phyloP scores from a whole-genome alignment of 2,888 invertebrate species.

The Hymenopus coronatus region DNA sequence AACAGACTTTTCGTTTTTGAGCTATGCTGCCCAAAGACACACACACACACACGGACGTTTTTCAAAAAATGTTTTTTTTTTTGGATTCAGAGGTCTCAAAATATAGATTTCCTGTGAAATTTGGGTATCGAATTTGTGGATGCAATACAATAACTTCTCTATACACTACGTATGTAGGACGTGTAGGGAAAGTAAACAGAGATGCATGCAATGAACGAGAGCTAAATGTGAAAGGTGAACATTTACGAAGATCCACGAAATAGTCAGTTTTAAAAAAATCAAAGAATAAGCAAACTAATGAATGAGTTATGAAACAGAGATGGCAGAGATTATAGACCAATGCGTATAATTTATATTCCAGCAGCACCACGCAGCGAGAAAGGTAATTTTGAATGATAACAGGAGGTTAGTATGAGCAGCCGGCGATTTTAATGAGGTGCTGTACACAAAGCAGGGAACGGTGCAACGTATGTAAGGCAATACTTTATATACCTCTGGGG shows the following conservation, averaged over 20 bases:
- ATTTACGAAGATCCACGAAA: not conserved
- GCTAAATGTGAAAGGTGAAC: not conserved
- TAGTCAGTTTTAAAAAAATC: too few relatives aligned
- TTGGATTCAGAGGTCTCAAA: too few relatives aligned
- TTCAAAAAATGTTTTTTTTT: too few relatives aligned
- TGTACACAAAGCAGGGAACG: not conserved
- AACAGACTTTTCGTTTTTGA: too few relatives aligned
- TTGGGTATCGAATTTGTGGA: too few relatives aligned
- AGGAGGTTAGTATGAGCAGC: not conserved
- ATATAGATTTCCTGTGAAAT: too few relatives aligned
- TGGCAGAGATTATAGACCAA: not conserved
- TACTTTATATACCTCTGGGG: not conserved
- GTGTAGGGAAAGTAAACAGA: too few relatives aligned
- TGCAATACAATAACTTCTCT: too few relatives aligned
- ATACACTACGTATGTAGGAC: too few relatives aligned
- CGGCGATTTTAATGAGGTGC: not conserved
- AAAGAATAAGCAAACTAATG: not conserved
- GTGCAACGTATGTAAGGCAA: not conserved
- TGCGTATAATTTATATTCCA: not conserved
- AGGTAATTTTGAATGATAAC: not conserved
- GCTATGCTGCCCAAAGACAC: too few relatives aligned
- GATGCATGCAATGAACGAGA: not conserved
- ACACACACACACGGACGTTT: too few relatives aligned
- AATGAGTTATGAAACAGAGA: not conserved
- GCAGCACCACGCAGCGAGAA: not conserved